Base-by-base conservation (phyloP, 2,888 invertebrate genomes). In the Eurytoma californica region DNA sequence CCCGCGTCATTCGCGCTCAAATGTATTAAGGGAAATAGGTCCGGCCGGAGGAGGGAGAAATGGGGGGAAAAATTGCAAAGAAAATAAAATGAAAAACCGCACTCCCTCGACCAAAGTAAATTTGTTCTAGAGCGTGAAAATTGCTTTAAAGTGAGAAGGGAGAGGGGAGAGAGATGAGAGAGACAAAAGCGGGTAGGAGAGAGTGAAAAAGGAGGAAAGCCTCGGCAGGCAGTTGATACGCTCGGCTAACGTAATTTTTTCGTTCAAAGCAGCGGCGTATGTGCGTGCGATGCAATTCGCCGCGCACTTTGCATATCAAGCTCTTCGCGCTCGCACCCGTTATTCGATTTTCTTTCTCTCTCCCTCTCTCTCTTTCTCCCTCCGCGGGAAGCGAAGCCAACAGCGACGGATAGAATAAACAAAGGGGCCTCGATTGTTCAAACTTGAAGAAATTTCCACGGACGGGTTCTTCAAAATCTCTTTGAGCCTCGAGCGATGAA, bases 71-170 rank as follows among this genome's bases (percentile, higher is more conserved):
- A 16, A 60, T 53, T 53, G 53, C 28, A 60, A 60, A 60, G 13
- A 60, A 30, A 28, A 51, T 12, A 67, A 53, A 55, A 13, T n/a
- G 30, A 57, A 39, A 30, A n/a, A 18, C 12, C 24, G 20, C n/a
- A 4, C 14, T 18, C 0, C 24, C 67, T 51, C 16, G 0, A 28
- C 61, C 20, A 69, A n/a, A 69, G 68, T 39, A 69, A 69, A 69
- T 69, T 69, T 69, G 30, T 57, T 69, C 68, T 57, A 7, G 68
- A 69, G 57, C 57, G 68, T 30, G 39, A 69, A 69, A 69, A 69
- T 55, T 69, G 30, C 55, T 69, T 55, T 18, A 57, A 57, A 69
- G 18, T 39, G 39, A 39, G 30, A 28, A 28, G 28, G 24, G 24
- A 18, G 57, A 58, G 28, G 28, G 28, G 61, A 16, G 0, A 60